Percentiles rank a stretch among this genome's conserved stretches.
Evolutionary conservation across 2,888 invertebrate species (phyloP).

Genomic region (Suillia variegata): DNA sequence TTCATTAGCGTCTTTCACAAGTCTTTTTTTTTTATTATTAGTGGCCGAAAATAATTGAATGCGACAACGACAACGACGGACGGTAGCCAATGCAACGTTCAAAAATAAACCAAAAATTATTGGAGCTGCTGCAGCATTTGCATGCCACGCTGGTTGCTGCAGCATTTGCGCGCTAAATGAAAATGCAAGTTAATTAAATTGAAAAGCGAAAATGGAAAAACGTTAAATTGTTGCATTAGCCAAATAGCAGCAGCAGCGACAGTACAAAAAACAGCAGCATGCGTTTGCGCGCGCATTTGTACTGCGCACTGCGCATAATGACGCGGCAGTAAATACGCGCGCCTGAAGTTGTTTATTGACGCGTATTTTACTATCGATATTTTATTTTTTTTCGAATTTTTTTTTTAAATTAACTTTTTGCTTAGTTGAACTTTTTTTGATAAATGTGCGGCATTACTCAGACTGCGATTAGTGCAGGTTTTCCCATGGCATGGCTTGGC

Average conservation of each 20-base stretch:
- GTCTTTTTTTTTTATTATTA: constrained; percentile 12
- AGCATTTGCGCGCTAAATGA: constrained; percentile 11
- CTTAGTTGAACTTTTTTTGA: constrained; percentile 3
- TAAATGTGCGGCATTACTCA: constrained; percentile 15
- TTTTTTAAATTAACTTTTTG: no score
- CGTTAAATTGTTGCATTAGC: background rate
- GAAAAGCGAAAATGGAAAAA: constrained; percentile 6
- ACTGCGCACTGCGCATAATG: no score
- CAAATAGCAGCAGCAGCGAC: no score
- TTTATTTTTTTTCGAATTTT: no score
- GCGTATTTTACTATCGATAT: background rate
- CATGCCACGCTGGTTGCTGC: no score
- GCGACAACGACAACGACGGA: constrained; percentile 36
- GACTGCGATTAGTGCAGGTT: constrained; percentile 10
- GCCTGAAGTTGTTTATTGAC: no score
- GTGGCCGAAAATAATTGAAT: constrained; percentile 30
- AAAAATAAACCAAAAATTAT: no score
- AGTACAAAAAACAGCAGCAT: background rate
- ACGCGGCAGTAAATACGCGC: no score
- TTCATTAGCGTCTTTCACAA: constrained; percentile 37
- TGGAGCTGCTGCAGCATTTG: no score
- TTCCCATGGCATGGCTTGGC: constrained; percentile 13
- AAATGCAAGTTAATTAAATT: constrained; percentile 26
- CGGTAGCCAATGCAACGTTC: constrained; percentile 30
- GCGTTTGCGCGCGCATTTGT: background rate